A percentile compares a stretch with the other conserved stretches of the same genome.
These are phyloP conservation scores for Torymus tubicola DNA, from an alignment of 2,888 invertebrate species.

Conservation along the genomic window DNA sequence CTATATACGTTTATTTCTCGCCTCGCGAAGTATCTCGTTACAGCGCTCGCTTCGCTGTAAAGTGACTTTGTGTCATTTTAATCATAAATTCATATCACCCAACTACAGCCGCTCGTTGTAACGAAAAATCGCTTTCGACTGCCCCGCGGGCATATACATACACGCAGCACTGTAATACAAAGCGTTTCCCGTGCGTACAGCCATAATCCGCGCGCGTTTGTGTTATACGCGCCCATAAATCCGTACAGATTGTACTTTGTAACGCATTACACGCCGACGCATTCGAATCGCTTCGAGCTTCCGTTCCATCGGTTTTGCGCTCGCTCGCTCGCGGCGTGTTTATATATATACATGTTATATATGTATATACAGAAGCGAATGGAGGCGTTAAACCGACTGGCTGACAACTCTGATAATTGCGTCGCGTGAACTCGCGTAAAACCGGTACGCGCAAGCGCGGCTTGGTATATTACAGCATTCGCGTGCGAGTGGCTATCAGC, in stretches of 20 bases:
- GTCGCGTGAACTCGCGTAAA: constrained; percentile 69
- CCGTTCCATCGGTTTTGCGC: constrained; percentile 61
- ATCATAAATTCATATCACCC: constrained; percentile 51
- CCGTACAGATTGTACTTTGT: constrained; percentile 66
- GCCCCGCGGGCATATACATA: background rate
- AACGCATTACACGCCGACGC: constrained; percentile 57
- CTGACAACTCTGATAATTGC: constrained; percentile 74
- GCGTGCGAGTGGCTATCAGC: constrained; percentile 38
- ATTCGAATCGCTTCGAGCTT: constrained; percentile 37
- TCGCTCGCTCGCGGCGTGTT: constrained; percentile 1
- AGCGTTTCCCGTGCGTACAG: background rate
- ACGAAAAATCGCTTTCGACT: constrained; percentile 26
- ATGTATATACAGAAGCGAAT: constrained; percentile 2
- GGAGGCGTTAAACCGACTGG: constrained; percentile 72
- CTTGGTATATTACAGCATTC: constrained; percentile 64
- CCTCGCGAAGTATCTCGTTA: constrained; percentile 46
- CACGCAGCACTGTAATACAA: background rate
- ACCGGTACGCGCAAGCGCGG: constrained; percentile 69
- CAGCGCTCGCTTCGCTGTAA: constrained; percentile 16
- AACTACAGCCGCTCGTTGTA: background rate
- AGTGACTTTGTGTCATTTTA: constrained; percentile 46
- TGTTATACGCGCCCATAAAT: constrained; percentile 60
- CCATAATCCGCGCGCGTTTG: constrained; percentile 19
- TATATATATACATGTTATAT: background rate
- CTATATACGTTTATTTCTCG: constrained; percentile 33